Evolutionary conservation across 2,797 vertebrate genomes (phyloP), one percentile per base, ranked within the genome.

Genomic region (Gallirallus australis): DNA sequence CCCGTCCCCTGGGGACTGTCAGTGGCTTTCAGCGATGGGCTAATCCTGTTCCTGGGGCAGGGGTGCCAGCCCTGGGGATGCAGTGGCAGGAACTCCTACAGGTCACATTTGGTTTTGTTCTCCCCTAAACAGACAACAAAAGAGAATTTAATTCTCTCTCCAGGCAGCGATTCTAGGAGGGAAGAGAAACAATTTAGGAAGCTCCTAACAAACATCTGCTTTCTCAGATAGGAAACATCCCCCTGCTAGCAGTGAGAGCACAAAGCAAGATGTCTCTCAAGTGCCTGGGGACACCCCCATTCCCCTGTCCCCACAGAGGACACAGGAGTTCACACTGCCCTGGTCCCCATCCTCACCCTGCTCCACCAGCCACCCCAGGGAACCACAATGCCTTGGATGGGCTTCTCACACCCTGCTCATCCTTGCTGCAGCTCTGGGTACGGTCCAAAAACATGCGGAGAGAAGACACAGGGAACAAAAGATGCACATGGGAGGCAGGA

Each of bases 161-260:
- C 93, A 64, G 89, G 85, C 93, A 86, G 89, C 69, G 71, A 21
- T 89, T 89, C 79, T 89, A 73, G 2, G 59, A 96, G 81, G 48
- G 40, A 92, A 89, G 87, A 94, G 60, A 94, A 96, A 94, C 37
- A 53, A 82, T 93, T 93, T 94, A 90, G 94, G 85, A 94, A 94
- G 94, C 66, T 96, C 52, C 92, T 48, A 69, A 86, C 65, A 63
- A 79, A 63, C 86, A 91, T 72, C 95, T 96, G 96, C 54, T 94
- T 86, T 92, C 86, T 70, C 70, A 82, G 94, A 97, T 95, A 95
- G 90, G 82, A 94, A 93, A 63, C 31, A 93, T 82, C 73, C 59
- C 75, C 82, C 85, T 83, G 80, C 65, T 50, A 79, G 86, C 1
- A 20, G 27, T 37, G 48, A 45, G 40, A 93, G 39, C 1, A 0